phyloP scores from a whole-genome alignment of 2,113 vertebrate genomes.

The Aythya baeri region DNA sequence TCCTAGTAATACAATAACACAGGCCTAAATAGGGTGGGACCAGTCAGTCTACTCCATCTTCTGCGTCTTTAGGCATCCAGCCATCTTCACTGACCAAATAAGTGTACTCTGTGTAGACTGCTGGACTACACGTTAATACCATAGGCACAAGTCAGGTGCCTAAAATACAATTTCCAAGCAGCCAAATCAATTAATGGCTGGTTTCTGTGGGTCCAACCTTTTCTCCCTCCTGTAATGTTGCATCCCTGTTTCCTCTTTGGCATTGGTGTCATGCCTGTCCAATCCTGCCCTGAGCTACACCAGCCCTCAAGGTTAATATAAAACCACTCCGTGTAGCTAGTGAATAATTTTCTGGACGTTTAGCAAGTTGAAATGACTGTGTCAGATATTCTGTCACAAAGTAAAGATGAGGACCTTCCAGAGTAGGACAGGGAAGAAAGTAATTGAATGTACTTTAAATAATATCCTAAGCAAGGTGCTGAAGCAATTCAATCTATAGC shows the following conservation, averaged over 20 bases:
- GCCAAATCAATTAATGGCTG: neutral
- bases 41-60: neutral
- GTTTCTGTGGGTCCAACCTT: fast-evolving
- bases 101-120: neutral
- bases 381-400: neutral
- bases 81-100: neutral
- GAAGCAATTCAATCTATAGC: neutral
- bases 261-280: neutral
- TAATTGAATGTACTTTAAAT: neutral
- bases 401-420: neutral
- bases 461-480: neutral
- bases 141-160: neutral
- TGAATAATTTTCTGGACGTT: neutral
- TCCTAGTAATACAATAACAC: fast-evolving
- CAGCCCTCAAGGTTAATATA: neutral
- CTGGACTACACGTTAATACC: neutral
- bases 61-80: neutral
- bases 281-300: neutral
- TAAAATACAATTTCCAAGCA: neutral
- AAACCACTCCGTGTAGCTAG: neutral
- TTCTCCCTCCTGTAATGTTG: neutral
- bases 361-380: neutral
- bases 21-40: neutral
- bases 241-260: neutral
- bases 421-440: neutral